These are phyloP conservation scores for Pantelozetes paolii DNA, from an alignment of 2,888 invertebrate species.

Conservation along the genomic window DNA sequence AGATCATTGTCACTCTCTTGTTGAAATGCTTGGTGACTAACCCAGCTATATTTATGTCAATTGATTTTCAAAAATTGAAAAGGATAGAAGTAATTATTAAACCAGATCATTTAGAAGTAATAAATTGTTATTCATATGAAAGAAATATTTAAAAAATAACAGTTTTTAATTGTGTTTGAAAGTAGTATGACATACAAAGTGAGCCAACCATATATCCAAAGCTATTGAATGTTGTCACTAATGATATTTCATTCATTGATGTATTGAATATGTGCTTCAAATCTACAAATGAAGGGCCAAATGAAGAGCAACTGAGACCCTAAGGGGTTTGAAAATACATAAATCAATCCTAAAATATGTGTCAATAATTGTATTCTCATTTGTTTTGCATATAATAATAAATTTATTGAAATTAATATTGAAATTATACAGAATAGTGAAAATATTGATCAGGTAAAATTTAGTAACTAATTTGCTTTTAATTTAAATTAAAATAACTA, in stretches of 20 bases:
- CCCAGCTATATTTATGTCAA: too few species aligned
- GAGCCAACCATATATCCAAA: slow-evolving; percentile 26
- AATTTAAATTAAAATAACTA: too few species aligned
- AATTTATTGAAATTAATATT: too few species aligned
- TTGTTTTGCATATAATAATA: not conserved
- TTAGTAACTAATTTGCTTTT: too few species aligned
- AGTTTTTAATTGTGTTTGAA: not conserved
- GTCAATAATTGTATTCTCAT: not conserved
- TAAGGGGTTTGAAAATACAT: not conserved
- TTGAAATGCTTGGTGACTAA: not conserved
- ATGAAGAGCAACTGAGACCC: slow-evolving; percentile 6
- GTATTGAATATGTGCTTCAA: slow-evolving; percentile 22
- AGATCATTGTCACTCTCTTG: not conserved
- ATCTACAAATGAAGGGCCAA: slow-evolving; percentile 17
- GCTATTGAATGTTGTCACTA: not conserved
- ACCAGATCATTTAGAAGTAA: too few species aligned
- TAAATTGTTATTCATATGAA: too few species aligned
- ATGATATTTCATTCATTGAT: slow-evolving; percentile 22
- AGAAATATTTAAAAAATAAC: too few species aligned
- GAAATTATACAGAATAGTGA: too few species aligned
- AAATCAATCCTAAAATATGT: not conserved
- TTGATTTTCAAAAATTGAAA: too few species aligned
- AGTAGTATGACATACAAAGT: slow-evolving; percentile 5
- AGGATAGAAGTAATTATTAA: too few species aligned
- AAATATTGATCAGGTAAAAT: too few species aligned